Evolutionary conservation across 2,888 invertebrate genomes (phyloP), one percentile per base, ranked within the genome.

Genomic region (Ditula angustiorana): DNA sequence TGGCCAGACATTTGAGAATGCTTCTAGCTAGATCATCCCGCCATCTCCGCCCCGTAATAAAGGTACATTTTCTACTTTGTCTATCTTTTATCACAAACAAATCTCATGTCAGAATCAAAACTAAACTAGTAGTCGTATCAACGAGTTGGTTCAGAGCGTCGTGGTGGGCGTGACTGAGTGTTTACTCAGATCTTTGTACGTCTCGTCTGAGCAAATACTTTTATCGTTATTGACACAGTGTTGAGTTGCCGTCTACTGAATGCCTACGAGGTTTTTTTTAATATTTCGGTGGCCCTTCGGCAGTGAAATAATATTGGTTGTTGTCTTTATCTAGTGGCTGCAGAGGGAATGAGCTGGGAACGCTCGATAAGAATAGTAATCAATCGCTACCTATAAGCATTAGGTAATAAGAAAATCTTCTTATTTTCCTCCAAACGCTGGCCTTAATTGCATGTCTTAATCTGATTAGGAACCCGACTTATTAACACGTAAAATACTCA

Each of bases 141-240:
- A 59, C 46, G 74, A 78, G 75, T 71, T 70, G 74, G 77, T 70
- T 46, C 46, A 7, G 74, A 71, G 74, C 72, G 65, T 71, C 75
- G 72, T 69, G 75, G 88, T 90, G 82, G 91, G 89, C 86, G 89
- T 84, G 72, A 72, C 76, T 68, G 70, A 88, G 85, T 90, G 86
- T 91, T 91, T 89, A 77, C 88, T 74, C 74, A 81, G 86, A 87
- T 88, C 90, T 89, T 90, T 90, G 88, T 90, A 86, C 81, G 83
- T 80, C 83, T 86, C 81, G 78, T 83, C 82, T 82, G 78, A 80
- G 83, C 83, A 92, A 92, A 91, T 86, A 92, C 90, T 90, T 91
- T 90, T 89, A 90, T 88, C 88, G 79, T 77, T 90, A 85, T 92
- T 91, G 85, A 90, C 87, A 82, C 81, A 88, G 87, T 86, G 83